Conservation (phyloP, 1,140 invertebrate genomes). For the Trichogramma pretiosum region DNA sequence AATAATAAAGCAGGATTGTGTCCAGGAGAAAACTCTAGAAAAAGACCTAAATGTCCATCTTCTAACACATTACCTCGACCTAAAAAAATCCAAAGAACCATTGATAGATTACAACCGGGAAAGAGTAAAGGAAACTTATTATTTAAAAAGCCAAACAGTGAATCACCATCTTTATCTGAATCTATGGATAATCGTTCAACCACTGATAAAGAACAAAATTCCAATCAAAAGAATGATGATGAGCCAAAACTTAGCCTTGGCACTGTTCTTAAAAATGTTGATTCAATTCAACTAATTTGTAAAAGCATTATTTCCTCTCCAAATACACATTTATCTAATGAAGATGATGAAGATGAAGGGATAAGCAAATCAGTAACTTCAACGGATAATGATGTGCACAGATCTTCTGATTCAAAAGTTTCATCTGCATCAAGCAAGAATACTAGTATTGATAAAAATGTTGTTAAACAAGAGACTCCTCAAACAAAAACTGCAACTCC, state of each 20-base stretch:
- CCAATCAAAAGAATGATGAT: conserved; percentile 42
- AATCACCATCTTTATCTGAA: conserved; percentile 20
- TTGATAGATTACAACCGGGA: conserved; percentile 71
- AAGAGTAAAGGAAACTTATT: conserved; percentile 79
- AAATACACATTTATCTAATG: conserved; percentile 36
- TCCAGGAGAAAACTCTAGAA: too few species aligned
- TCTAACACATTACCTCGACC: too few species aligned
- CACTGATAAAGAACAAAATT: conserved; percentile 21
- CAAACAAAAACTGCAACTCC: conserved; percentile 57
- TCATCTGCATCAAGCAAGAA: too few species aligned
- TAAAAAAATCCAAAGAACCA: conserved; percentile 69
- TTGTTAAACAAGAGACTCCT: conserved; percentile 28
- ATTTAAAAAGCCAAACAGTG: conserved; percentile 37
- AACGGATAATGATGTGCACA: too few species aligned
- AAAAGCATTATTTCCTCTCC: conserved; percentile 40
- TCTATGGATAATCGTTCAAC: conserved; percentile 14
- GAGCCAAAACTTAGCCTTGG: conserved; percentile 73
- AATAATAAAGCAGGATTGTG: too few species aligned
- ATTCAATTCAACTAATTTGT: conserved; percentile 41
- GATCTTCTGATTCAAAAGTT: conserved; percentile 20
- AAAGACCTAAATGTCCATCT: too few species aligned
- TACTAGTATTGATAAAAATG: too few species aligned
- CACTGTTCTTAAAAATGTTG: conserved; percentile 60
- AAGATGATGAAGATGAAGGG: conserved; percentile 37
- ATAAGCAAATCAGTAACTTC: conserved; percentile 6